A percentile compares a stretch with the other conserved stretches of the same genome.
Evolutionary conservation across 2,888 invertebrate species (phyloP).

Genomic region (Agriotes lineatus): DNA sequence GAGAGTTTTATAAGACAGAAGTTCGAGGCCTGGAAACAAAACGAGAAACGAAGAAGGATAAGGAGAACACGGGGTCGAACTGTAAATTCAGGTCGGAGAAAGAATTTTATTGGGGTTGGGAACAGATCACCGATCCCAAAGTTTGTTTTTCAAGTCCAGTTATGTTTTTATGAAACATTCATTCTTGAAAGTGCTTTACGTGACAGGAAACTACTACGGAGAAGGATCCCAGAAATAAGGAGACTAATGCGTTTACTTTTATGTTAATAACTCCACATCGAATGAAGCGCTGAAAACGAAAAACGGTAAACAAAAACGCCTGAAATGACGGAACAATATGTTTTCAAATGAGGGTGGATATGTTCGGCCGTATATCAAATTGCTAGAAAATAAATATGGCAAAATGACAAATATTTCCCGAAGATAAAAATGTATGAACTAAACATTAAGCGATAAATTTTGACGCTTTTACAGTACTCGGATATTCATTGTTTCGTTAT

Average conservation of each 20-base stretch:
- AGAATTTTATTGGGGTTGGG: conserved; percentile 55
- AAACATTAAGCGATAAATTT: conserved; percentile 20
- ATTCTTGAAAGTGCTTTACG: conserved; percentile 48
- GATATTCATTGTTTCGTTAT: conserved; percentile 14
- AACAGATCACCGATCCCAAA: conserved; percentile 52
- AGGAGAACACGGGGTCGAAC: conserved; percentile 56
- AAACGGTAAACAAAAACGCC: conserved; percentile 30
- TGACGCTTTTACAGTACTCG: conserved; percentile 14
- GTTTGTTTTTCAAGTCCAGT: conserved; percentile 54
- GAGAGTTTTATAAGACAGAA: conserved; percentile 55
- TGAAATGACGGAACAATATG: conserved; percentile 33
- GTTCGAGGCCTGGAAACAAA: conserved; percentile 53
- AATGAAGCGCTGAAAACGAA: conserved; percentile 7
- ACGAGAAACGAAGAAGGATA: conserved; percentile 54
- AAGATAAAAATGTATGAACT: conserved; percentile 27
- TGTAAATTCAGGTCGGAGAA: conserved; percentile 53
- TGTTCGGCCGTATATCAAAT: conserved; percentile 23
- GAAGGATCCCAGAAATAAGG: conserved; percentile 25
- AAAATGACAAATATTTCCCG: conserved; percentile 31
- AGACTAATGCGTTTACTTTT: conserved; percentile 36
- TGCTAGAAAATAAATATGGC: conserved; percentile 28
- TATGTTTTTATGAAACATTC: conserved; percentile 54
- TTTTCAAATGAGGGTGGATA: conserved; percentile 32
- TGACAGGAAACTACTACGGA: conserved; percentile 46
- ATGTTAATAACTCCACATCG: conserved; percentile 34